Base-by-base conservation (phyloP, 1,140 invertebrate species). In the Antheraea pernyi region DNA sequence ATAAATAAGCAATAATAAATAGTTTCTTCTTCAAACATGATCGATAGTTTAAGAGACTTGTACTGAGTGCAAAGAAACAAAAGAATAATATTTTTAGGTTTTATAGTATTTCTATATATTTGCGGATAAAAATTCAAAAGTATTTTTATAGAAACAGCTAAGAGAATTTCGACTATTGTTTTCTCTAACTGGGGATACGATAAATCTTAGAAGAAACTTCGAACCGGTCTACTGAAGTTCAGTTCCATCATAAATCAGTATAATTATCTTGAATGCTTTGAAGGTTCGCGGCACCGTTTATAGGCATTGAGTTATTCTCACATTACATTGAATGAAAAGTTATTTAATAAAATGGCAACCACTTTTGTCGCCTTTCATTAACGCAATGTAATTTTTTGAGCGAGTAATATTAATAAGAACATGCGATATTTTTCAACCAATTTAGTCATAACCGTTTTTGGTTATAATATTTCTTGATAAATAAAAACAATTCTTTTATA, bases 211-310 rank as follows among this genome's bases (percentile, higher is more conserved):
- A 53, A 53, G 46, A 10, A 53, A 53, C 46, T 53, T 53, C 46
- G 46, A n/a, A 53, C 5, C 6, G 16, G 11, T 53, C 46, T 53
- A n/a, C 30, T 16, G 19, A 63, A 16, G 61, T 63, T 63, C 61
- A 63, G 61, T 37, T 30, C 16, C 61, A 36, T 37, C 61, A 37
- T 63, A 63, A 63, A 63, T 63, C 61, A 37, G 30, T 36, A 18
- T 63, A 63, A 63, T 63, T 63, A 18, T 37, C 19, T 16, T 63
- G 37, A 63, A 63, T 37, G 3, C 19, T 60, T 11, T 22, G 22
- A 30, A 16, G 59, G 46, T 53, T 53, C 9, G 10, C 61, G 61
- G 61, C 61, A 30, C 61, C 61, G 16, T 37, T n/a, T 63, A 63
- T 37, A 22, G 61, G 18, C 61, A 63, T 36, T 63, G 61, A 53